Percentiles rank a stretch among this genome's conserved stretches.
Conservation (phyloP, 2,113 vertebrate genomes). For the Nothobranchius kuhntae region DNA sequence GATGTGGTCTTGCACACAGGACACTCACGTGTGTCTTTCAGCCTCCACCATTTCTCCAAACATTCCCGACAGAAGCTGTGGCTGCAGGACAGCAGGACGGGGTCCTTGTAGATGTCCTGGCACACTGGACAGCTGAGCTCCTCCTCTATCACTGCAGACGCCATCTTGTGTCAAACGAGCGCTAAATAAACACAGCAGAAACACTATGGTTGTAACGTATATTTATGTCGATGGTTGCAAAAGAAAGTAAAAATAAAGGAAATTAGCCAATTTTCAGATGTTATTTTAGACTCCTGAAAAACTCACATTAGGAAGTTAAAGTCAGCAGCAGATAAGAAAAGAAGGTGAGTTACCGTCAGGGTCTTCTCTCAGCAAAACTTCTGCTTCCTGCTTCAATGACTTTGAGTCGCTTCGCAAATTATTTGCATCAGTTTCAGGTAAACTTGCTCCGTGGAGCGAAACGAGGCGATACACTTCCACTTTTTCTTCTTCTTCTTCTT, state of each 20-base stretch:
- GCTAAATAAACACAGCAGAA: not conserved
- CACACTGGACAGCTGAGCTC: not conserved
- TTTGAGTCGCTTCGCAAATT: no score
- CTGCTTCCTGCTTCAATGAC: no score
- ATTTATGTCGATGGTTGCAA: not conserved
- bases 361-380: no score
- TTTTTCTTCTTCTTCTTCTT: no score
- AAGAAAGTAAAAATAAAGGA: no score
- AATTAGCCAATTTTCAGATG: not conserved
- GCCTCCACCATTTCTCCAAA: not conserved
- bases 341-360: no score
- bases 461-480: no score
- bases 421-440: no score
- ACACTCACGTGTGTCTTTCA: not conserved
- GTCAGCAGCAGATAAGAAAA: no score
- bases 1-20: not conserved
- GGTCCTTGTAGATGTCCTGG: not conserved
- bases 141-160: not conserved
- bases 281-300: not conserved
- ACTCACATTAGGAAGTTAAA: no score
- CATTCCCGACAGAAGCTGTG: constrained; percentile 1
- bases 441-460: no score
- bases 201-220: not conserved
- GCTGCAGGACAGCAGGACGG: constrained; percentile 7
- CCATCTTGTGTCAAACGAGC: not conserved